Evolutionary conservation across 1,140 invertebrate species (phyloP), one percentile per base, ranked within the genome.

Genomic region (Asbolus verrucosus): DNA sequence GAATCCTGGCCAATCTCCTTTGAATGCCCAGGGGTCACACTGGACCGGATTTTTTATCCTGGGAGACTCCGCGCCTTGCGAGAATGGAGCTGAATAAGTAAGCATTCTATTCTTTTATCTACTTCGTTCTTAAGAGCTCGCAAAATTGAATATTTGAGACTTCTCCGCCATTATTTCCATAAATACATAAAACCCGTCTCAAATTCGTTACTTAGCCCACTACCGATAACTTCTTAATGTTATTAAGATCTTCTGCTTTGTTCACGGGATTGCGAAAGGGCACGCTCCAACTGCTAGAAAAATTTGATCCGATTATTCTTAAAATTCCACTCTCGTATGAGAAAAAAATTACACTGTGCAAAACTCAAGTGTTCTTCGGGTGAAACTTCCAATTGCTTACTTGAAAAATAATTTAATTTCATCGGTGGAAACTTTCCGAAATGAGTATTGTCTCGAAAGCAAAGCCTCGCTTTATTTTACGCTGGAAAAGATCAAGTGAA

Each of bases 401-500:
- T 54, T 39, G 39, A 38, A 39, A 43, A 63, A 39, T 63, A 63
- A 63, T 63, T 63, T 41, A 38, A 63, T 63, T 63, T 38, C 36
- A 63, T 63, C 33, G 61, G 36, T 14, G 16, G 36, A 43, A 63
- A 63, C 61, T 41, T 54, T 54, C 27, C 46, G 21, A 54, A 69
- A 60, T 69, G 18, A 46, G 33, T 46, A 70, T 70, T 70, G 68
- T 70, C 61, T 70, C 65, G 27, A 62, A 54, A 54, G 46, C 46
- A 54, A 62, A 62, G 36, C 33, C 46, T 36, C 43, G 38, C 19
- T 59, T 69, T 38, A 39, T 63, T 69, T 46, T 41, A 31, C 46
- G 62, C 60, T 62, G 62, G 46, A 72, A 72, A 66, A 72, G 71
- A 72, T 72, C 71, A 69, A 70, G 60, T 36, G 62, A 65, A 72